Base-by-base conservation (phyloP, 1,140 invertebrate species). In the Pygmarrhopalites habei region DNA sequence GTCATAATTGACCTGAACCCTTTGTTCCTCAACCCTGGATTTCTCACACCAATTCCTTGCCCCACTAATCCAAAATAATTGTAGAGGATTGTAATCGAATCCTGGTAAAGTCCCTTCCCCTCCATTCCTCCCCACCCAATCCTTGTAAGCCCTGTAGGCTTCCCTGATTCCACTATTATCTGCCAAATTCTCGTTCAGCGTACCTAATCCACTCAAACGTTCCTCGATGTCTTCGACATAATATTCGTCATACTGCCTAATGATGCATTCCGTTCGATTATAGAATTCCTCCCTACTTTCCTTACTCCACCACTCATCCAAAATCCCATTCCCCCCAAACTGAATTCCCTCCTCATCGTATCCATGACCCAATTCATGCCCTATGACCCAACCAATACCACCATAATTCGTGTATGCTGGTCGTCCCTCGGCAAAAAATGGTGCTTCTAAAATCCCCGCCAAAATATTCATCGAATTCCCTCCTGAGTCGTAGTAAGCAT, bases 141-240 rank as follows among this genome's bases (percentile, higher is more conserved):
- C 79, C 67, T 80, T 78, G 67, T 90, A 87, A 15, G 89, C 91
- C 39, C 80, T 74, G 58, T 85, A 83, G 1, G 92, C 87, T 73
- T 92, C 87, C 63, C 86, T 83, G 23, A 95, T 73, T 3, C 79
- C 92, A 85, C 90, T 90, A 71, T 81, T 82, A 73, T 86, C 84
- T 15, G 83, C 83, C 61, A 85, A 82, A 72, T 84, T 84, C 74
- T 86, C 83, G 7, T 80, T 80, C 58, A 80, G 73, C 30, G 80
- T 81, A 46, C 75, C 71, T 28, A 73, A 67, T 21, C 80, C 80
- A 72, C 82, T 78, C 21, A 82, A 10, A 7, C 23, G 26, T 0
- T 30, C 46, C 28, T 21, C 17, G 29, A 26, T 4, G n/a, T n/a
- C n/a, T n/a, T n/a, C n/a, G 1, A 44, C 19, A 55, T 60, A 65